Evolutionary conservation across 2,888 invertebrate species (phyloP).

Genomic region (Dynastes tityus): DNA sequence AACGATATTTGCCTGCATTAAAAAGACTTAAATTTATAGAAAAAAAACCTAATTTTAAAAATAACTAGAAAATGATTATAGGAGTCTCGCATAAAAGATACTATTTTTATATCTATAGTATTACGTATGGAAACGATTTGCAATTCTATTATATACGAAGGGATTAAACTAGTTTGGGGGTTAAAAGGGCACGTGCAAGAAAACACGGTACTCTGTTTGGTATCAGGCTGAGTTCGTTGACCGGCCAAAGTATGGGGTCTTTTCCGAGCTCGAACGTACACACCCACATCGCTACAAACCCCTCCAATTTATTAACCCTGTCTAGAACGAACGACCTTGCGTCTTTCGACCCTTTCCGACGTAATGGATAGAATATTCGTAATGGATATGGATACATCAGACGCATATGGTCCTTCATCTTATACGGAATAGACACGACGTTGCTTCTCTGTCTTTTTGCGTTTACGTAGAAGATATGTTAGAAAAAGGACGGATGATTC

Average conservation of each 20-base stretch:
- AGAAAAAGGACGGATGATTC: too few species aligned
- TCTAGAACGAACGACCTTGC: conserved; percentile 55
- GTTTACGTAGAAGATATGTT: too few species aligned
- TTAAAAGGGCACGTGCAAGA: conserved; percentile 30
- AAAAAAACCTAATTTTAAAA: too few species aligned
- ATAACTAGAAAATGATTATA: too few species aligned
- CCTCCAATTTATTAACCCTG: conserved; percentile 50
- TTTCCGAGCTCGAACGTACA: conserved; percentile 51
- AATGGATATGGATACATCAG: conserved; percentile 11
- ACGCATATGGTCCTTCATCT: neutral
- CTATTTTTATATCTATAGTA: too few species aligned
- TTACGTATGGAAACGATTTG: too few species aligned
- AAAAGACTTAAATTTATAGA: too few species aligned
- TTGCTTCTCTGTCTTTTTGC: too few species aligned
- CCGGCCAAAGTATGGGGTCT: conserved; percentile 56
- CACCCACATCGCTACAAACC: conserved; percentile 33
- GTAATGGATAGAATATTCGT: conserved; percentile 26
- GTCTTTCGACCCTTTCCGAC: conserved; percentile 46
- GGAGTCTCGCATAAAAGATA: too few species aligned
- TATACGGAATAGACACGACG: too few species aligned
- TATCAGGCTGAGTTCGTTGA: conserved; percentile 54
- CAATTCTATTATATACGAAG: neutral
- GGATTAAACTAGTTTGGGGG: neutral
- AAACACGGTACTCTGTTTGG: conserved; percentile 33
- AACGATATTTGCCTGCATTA: too few species aligned